Base-by-base conservation (phyloP, 2,113 vertebrate genomes). In the Phycodurus eques region DNA sequence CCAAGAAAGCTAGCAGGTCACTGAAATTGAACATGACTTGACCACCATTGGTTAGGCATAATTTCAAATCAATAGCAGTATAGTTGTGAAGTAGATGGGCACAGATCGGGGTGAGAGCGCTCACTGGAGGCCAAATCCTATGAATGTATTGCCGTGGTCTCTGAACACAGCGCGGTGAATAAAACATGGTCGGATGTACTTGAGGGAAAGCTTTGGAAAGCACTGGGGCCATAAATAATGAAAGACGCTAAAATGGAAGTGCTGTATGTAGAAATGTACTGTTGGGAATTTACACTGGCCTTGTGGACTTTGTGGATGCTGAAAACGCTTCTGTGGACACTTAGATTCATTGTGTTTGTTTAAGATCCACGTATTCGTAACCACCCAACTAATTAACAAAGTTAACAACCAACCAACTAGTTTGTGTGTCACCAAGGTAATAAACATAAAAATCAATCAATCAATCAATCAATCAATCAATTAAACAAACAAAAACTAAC, bases 191-290 rank as follows among this genome's bases (percentile, higher is more conserved):
- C 19, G 44, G 43, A 27, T 66, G 27, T 27, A 35, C 67, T 54
- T 68, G 10, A 42, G 35, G 67, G 67, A 39, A 54, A 54, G 67
- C 49, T 67, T 67, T 67, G 66, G 66, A 33, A 53, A 65, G 42
- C 6, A 49, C 46, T 3, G 12, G 47, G 67, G 35, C 9, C 4
- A n/a, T 68, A 14, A 54, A 68, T 35, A 42, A 42, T 68, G 51
- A 51, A 68, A 13, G 2, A 42, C 17, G 31, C 47, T 53, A 51
- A 67, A 67, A 51, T 46, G 31, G 27, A 53, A 68, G 31, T 8
- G 47, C 47, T n/a, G 49, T 54, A 54, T 68, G 33, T n/a, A 33
- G 66, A n/a, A 54, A 53, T 68, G 57, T 8, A 33, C 33, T 53
- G 47, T 20, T 19, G 67, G 33, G 49, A 68, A 39, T 35, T 47